Base-by-base conservation (phyloP, 2,113 vertebrate species). In the Zosterops hypoxanthus region DNA sequence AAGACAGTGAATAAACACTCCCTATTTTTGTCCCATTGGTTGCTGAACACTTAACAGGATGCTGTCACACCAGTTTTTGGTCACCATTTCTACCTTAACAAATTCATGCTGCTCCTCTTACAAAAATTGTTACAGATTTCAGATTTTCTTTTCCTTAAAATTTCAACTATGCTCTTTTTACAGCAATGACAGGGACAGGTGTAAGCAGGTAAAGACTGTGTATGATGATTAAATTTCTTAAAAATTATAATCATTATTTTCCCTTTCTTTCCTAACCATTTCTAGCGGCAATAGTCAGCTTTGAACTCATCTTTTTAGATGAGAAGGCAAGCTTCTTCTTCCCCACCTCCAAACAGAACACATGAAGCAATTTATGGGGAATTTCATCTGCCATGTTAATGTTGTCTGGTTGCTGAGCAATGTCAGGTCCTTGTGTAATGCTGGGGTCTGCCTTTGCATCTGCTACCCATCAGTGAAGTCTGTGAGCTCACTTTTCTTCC, bases 1-100 rank as follows among this genome's bases (percentile, higher is more conserved):
- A 88, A 94, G 59, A 55, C 24, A 55, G 33, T 22, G 73, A 92
- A 91, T 70, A 95, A 95, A 92, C 61, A 84, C 39, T 44, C 31
- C 41, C 24, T 95, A 47, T 75, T 92, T 91, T 69, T 77, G 84
- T 60, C 50, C 68, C 6, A 1, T 44, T 94, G 53, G 53, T 52
- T 79, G 44, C 44, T 18, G 21, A 79, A 90, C 70, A 55, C 9
- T 69, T 73, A 46, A 84, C 28, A 84, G 42, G n/a, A 83, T 64
- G 90, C 63, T 21, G 29, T 61, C 68, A 86, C 20, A 56, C 12
- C 42, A 61, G 18, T 81, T 91, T 57, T 80, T 55, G 23, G 53
- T 87, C 19, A 53, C 63, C 63, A 39, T 52, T 85, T 65, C 64
- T 63, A 86, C 50, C 18, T 14, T 26, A 80, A 79, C 0, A 5